Conservation (phyloP, 2,888 invertebrate genomes). For the Lymantria dispar region DNA sequence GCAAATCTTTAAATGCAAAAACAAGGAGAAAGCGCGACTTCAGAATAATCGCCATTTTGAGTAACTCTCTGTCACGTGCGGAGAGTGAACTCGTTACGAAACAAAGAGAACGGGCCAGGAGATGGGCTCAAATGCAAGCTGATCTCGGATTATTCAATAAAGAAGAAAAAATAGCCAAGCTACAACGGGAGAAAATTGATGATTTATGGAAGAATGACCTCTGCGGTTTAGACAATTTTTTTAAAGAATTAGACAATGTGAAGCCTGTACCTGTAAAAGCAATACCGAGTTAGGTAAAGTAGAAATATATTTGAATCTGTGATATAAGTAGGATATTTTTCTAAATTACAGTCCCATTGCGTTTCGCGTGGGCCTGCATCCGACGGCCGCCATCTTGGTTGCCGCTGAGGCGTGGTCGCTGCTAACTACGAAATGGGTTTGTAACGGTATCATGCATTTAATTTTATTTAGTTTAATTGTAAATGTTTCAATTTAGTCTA, state of each 20-base stretch:
- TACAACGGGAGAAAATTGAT: conserved; percentile 72
- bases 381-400: conserved; percentile 83
- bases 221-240: conserved; percentile 85
- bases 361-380: conserved; percentile 82
- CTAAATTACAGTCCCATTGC: conserved; percentile 82
- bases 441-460: conserved; percentile 81
- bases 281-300: conserved; percentile 56
- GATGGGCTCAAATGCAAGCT: conserved; percentile 82
- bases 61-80: conserved; percentile 81
- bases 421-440: conserved; percentile 83
- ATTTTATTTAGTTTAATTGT: conserved; percentile 60
- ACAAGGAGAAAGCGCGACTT: conserved; percentile 83
- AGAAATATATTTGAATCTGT: conserved; percentile 69
- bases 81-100: conserved; percentile 83
- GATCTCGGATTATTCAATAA: conserved; percentile 71
- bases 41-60: conserved; percentile 85
- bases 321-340: conserved; percentile 81
- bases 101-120: conserved; percentile 83
- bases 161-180: conserved; percentile 70
- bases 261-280: conserved; percentile 65
- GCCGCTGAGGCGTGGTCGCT: conserved; percentile 81
- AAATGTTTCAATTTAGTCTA: conserved; percentile 71
- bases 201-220: conserved; percentile 83
- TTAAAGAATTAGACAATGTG: conserved; percentile 84
- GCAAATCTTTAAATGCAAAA: conserved; percentile 82